Conservation (phyloP, 2,113 vertebrate species). For the Planiliza haematocheilus region DNA sequence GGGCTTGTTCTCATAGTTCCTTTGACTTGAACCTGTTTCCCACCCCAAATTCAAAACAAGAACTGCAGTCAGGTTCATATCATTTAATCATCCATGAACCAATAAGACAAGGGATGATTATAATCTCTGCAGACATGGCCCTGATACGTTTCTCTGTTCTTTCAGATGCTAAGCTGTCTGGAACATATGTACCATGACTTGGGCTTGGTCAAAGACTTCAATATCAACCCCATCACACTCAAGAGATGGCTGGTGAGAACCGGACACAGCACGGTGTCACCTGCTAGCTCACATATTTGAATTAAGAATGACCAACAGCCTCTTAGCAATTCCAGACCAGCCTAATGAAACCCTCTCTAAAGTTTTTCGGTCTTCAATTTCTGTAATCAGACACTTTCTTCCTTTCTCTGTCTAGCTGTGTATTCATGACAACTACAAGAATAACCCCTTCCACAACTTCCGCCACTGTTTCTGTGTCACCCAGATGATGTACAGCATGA, state of each 20-base stretch:
- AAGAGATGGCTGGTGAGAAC: conserved; percentile 92
- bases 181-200: conserved; percentile 97
- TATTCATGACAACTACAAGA: conserved; percentile 94
- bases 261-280: neutral
- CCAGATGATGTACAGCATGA: conserved; percentile 99
- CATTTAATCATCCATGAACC: no score
- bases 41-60: no score
- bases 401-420: conserved; percentile 82
- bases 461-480: conserved; percentile 97
- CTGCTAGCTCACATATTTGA: neutral
- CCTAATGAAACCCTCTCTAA: neutral
- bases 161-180: conserved; percentile 95
- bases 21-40: no score
- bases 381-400: no score
- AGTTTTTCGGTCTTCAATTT: no score
- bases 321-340: neutral
- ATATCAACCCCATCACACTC: conserved; percentile 92
- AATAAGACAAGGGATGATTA: no score
- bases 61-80: no score
- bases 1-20: no score
- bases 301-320: neutral
- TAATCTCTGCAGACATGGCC: no score
- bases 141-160: no score
- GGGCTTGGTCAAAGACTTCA: conserved; percentile 91
- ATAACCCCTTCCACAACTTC: conserved; percentile 97